phyloP scores from a whole-genome alignment of 1,140 invertebrate genomes.

The Solenopsis invicta region DNA sequence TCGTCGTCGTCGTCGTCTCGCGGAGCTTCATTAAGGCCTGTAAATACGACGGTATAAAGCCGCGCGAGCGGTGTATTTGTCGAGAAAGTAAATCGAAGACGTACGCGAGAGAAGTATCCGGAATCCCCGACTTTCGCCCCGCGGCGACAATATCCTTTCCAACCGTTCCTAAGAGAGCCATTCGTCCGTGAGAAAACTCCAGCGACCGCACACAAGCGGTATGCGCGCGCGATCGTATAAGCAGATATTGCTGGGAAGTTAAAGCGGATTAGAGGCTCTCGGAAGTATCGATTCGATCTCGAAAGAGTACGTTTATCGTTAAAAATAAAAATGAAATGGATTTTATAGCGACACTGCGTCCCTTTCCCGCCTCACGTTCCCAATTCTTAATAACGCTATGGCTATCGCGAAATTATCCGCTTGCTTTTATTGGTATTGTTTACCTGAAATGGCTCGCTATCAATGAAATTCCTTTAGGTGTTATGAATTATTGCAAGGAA shows the following conservation, averaged over 20 bases:
- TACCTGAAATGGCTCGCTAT: neutral
- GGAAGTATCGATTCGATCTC: constrained; percentile 25
- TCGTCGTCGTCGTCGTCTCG: too few species aligned
- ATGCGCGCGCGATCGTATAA: constrained; percentile 23
- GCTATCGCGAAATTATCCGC: neutral
- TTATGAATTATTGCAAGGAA: constrained; percentile 6
- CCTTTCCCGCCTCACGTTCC: neutral
- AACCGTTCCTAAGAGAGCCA: constrained; percentile 57
- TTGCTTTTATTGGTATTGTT: neutral
- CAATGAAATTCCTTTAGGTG: neutral
- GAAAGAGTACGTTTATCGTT: constrained; percentile 6
- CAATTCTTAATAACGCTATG: constrained; percentile 14
- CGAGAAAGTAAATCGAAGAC: constrained; percentile 61
- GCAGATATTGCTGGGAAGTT: constrained; percentile 52
- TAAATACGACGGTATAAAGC: constrained; percentile 37
- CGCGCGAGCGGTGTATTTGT: constrained; percentile 33
- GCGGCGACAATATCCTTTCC: constrained; percentile 52
- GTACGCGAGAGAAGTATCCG: constrained; percentile 25
- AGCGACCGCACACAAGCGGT: neutral
- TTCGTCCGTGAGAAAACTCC: constrained; percentile 55
- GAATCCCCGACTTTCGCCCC: constrained; percentile 44
- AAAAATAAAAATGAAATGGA: constrained; percentile 42
- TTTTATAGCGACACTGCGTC: neutral
- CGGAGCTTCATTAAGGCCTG: constrained; percentile 48
- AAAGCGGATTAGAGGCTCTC: constrained; percentile 21